Percentiles rank a stretch among this genome's conserved stretches.
Evolutionary conservation across 2,888 invertebrate species (phyloP).

Genomic region (Gandaritis pyraliata): DNA sequence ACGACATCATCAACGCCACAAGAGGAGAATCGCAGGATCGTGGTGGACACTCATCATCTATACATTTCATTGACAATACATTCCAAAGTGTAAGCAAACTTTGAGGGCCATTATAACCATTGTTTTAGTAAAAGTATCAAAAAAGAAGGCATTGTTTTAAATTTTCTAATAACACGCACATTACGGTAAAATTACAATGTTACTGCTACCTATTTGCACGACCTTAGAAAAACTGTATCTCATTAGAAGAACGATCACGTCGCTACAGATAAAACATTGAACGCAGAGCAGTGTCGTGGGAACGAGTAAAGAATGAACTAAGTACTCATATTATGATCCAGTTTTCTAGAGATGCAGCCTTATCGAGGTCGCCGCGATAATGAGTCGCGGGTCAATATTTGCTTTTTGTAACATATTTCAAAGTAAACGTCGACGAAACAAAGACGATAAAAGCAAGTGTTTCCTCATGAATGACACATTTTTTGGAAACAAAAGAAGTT

Average conservation of each 20-base stretch:
- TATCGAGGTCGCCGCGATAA: conserved; percentile 77
- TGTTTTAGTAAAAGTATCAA: conserved; percentile 29
- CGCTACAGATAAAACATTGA: conserved; percentile 66
- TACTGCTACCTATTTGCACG: conserved; percentile 52
- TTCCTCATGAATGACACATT: conserved; percentile 39
- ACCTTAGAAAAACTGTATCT: conserved; percentile 65
- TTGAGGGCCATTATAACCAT: conserved; percentile 29
- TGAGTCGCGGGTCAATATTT: conserved; percentile 75
- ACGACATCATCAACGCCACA: too few relatives aligned
- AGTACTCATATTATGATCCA: conserved; percentile 66
- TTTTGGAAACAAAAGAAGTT: conserved; percentile 31
- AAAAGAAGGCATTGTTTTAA: conserved; percentile 34
- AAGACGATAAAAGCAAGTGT: conserved; percentile 53
- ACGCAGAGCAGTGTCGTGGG: conserved; percentile 74
- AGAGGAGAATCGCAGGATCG: too few relatives aligned
- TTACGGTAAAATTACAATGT: conserved; percentile 35
- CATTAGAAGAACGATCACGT: conserved; percentile 75
- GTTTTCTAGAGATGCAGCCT: conserved; percentile 76
- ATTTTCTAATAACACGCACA: conserved; percentile 36
- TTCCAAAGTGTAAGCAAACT: conserved; percentile 40
- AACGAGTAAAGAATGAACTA: conserved; percentile 69
- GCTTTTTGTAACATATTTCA: conserved; percentile 56
- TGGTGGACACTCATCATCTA: conserved; percentile 48
- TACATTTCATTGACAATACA: conserved; percentile 58
- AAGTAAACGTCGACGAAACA: conserved; percentile 47